Evolutionary conservation across 2,113 vertebrate genomes (phyloP).

Genomic region (Lathamus discolor): DNA sequence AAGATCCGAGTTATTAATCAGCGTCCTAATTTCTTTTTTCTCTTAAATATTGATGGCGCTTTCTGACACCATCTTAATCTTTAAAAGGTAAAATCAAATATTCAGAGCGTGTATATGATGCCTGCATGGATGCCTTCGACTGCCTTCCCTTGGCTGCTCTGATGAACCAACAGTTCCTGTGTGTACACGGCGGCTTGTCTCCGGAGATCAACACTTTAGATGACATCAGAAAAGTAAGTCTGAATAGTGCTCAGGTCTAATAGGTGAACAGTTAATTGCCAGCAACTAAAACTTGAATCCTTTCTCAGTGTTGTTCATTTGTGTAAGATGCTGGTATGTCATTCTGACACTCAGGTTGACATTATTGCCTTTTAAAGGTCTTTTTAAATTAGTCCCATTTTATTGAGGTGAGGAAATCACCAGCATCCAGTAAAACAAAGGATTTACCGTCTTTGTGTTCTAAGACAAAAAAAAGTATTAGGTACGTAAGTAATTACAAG

Average conservation of each 20-base stretch:
- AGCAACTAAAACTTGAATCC: background rate
- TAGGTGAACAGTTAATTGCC: background rate
- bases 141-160: constrained; percentile 97
- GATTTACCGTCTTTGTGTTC: background rate
- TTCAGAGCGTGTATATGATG: constrained; percentile 96
- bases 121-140: constrained; percentile 99
- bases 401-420: background rate
- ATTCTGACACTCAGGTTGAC: background rate
- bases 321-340: background rate
- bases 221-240: constrained; percentile 99
- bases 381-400: background rate
- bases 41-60: background rate
- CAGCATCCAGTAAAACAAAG: background rate
- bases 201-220: constrained; percentile 98
- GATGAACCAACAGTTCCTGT: constrained; percentile 99
- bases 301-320: background rate
- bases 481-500: background rate
- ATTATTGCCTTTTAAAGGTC: background rate
- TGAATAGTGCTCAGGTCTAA: background rate
- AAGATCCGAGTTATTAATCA: background rate
- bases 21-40: background rate
- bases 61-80: constrained; percentile 31
- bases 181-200: constrained; percentile 96
- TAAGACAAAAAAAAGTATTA: background rate
- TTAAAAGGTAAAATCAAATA: constrained; percentile 99